A percentile compares a stretch with the other conserved stretches of the same genome.
Conservation (phyloP, 2,888 invertebrate species). For the Epirrhoe tristata region DNA sequence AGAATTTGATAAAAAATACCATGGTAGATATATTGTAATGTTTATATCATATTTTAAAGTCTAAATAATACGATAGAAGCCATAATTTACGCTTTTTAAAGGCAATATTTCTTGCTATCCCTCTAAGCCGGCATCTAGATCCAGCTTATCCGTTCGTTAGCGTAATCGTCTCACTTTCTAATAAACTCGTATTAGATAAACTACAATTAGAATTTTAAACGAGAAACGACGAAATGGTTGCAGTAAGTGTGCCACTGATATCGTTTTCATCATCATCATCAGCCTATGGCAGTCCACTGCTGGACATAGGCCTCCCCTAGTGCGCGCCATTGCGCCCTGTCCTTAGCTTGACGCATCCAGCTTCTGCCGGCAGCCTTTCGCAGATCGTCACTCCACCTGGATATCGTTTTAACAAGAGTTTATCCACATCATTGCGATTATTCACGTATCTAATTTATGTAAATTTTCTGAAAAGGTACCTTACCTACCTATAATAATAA, state of each 20-base stretch:
- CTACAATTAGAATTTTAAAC: slow-evolving; percentile 59
- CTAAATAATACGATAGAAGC: slow-evolving; percentile 3
- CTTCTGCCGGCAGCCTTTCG: too few species aligned
- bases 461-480: background rate
- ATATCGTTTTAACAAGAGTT: slow-evolving; percentile 39
- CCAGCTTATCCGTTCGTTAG: slow-evolving; percentile 65
- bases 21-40: background rate
- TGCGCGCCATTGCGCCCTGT: too few species aligned
- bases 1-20: background rate
- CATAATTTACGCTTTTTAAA: slow-evolving; percentile 1
- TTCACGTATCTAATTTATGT: slow-evolving; percentile 22
- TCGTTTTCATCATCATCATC: too few species aligned
- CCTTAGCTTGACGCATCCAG: too few species aligned
- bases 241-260: slow-evolving; percentile 45
- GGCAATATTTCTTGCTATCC: slow-evolving; percentile 44
- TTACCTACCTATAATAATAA: too few species aligned
- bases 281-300: too few species aligned
- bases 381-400: too few species aligned
- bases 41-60: background rate
- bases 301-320: too few species aligned
- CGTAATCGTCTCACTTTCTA: slow-evolving; percentile 70
- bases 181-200: slow-evolving; percentile 59
- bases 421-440: slow-evolving; percentile 40
- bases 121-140: slow-evolving; percentile 54
- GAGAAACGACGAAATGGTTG: slow-evolving; percentile 41